A percentile compares a stretch with the other conserved stretches of the same genome.
Evolutionary conservation across 2,888 invertebrate species (phyloP).

Genomic region (Nipponacmea schrenckii): DNA sequence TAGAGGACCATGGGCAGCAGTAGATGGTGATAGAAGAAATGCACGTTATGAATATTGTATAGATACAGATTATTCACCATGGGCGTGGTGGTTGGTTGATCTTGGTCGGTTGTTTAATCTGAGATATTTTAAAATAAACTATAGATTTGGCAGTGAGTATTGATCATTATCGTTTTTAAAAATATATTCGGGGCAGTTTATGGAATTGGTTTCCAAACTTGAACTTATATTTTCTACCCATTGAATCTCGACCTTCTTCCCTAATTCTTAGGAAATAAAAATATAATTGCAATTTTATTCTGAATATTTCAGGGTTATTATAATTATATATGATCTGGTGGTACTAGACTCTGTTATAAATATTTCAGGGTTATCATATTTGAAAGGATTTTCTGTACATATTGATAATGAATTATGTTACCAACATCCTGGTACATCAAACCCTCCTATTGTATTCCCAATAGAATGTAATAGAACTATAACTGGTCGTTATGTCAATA

Average conservation of each 20-base stretch:
- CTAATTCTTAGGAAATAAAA: too few relatives aligned
- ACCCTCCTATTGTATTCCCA: neutral
- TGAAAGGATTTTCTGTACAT: neutral
- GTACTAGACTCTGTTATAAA: too few relatives aligned
- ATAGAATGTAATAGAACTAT: neutral
- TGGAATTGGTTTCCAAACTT: too few relatives aligned
- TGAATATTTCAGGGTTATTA: neutral
- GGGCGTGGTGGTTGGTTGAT: neutral
- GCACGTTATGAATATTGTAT: neutral
- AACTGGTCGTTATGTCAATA: neutral
- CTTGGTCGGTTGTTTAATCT: neutral
- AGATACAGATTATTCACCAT: neutral
- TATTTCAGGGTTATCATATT: neutral
- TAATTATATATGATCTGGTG: neutral
- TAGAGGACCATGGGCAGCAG: neutral
- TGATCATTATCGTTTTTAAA: too few relatives aligned
- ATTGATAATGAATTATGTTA: neutral
- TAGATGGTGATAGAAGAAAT: neutral
- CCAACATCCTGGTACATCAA: neutral
- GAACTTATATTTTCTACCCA: too few relatives aligned
- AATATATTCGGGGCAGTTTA: too few relatives aligned
- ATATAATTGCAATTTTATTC: neutral
- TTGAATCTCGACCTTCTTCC: too few relatives aligned
- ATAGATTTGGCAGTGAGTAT: too few relatives aligned
- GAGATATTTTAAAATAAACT: too few relatives aligned